Evolutionary conservation across 1,140 invertebrate species (phyloP), one percentile per base, ranked within the genome.

Genomic region (Hypsibius dujardini): DNA sequence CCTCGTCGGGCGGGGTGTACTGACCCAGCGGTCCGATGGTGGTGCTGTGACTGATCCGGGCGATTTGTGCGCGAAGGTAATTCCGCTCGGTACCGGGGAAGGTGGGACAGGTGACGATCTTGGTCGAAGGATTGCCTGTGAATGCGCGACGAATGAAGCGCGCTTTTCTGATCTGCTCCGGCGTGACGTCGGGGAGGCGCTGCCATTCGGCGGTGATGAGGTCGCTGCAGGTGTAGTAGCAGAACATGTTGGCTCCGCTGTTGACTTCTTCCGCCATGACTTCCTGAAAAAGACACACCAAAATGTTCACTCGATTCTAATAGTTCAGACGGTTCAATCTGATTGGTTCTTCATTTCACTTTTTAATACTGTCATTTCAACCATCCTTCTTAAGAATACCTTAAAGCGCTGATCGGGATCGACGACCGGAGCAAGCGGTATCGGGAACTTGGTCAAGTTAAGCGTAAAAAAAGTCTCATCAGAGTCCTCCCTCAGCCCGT

Each of bases 331-430:
- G n/a, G n/a, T n/a, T n/a, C n/a, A n/a, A n/a, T n/a, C n/a, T n/a
- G n/a, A n/a, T n/a, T n/a, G n/a, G n/a, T n/a, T n/a, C n/a, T n/a
- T n/a, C n/a, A n/a, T n/a, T n/a, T n/a, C n/a, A n/a, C n/a, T n/a
- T n/a, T n/a, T n/a, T n/a, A n/a, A n/a, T n/a, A n/a, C n/a, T n/a
- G n/a, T n/a, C n/a, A n/a, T n/a, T n/a, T n/a, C n/a, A n/a, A n/a
- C n/a, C n/a, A n/a, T n/a, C n/a, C n/a, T n/a, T n/a, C n/a, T n/a
- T n/a, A n/a, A n/a, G n/a, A n/a, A n/a, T n/a, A n/a, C n/a, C n/a
- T 67, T 67, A 42, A 67, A 67, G 62, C 3, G 7, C 45, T 67
- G 62, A 67, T 67, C 62, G 7, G 62, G 62, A 67, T 67, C 62
- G 7, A 42, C 3, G 3, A 14, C 7, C 12, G 62, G 62, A 3